Conservation (phyloP, 1,140 invertebrate genomes). For the Drosophila arizonae region DNA sequence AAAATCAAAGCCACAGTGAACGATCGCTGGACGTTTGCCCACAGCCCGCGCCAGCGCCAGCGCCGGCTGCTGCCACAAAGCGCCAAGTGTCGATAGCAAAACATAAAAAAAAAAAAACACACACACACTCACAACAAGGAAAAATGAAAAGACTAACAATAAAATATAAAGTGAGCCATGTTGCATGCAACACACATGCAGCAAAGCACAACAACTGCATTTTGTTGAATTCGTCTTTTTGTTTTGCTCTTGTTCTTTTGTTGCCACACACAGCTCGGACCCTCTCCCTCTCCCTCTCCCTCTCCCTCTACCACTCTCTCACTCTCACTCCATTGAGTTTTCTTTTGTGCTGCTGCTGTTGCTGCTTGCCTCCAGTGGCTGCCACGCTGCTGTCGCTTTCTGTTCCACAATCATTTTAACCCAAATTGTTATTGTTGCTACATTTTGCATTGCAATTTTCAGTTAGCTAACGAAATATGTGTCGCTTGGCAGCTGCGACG, state of each 20-base stretch:
- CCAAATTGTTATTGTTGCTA: slow-evolving; percentile 63
- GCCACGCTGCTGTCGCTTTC: slow-evolving; percentile 37
- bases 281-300: slow-evolving; percentile 9
- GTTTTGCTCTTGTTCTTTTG: slow-evolving; percentile 70
- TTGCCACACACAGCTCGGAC: slow-evolving; percentile 3
- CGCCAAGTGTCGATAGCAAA: slow-evolving; percentile 72
- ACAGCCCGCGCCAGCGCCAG: not conserved
- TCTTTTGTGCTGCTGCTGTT: slow-evolving; percentile 41
- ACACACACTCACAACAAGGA: not conserved
- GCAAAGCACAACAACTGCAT: slow-evolving; percentile 37
- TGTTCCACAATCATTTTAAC: slow-evolving; percentile 72
- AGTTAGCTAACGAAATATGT: slow-evolving; percentile 61
- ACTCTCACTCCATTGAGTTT: slow-evolving; percentile 44
- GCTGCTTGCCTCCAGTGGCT: slow-evolving; percentile 36
- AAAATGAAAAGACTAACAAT: slow-evolving; percentile 44
- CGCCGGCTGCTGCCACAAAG: slow-evolving; percentile 61
- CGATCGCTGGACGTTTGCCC: slow-evolving; percentile 40
- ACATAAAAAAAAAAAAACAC: not conserved
- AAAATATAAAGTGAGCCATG: slow-evolving; percentile 20
- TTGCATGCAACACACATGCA: slow-evolving; percentile 14
- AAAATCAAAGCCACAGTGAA: slow-evolving; percentile 64
- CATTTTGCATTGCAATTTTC: slow-evolving; percentile 57
- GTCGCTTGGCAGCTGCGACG: slow-evolving; percentile 18
- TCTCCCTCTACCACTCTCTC: slow-evolving; percentile 4
- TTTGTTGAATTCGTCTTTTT: slow-evolving; percentile 67